A percentile compares a stretch with the other conserved stretches of the same genome.
Evolutionary conservation across 2,113 vertebrate genomes (phyloP).

Genomic region (Saccopteryx bilineata): DNA sequence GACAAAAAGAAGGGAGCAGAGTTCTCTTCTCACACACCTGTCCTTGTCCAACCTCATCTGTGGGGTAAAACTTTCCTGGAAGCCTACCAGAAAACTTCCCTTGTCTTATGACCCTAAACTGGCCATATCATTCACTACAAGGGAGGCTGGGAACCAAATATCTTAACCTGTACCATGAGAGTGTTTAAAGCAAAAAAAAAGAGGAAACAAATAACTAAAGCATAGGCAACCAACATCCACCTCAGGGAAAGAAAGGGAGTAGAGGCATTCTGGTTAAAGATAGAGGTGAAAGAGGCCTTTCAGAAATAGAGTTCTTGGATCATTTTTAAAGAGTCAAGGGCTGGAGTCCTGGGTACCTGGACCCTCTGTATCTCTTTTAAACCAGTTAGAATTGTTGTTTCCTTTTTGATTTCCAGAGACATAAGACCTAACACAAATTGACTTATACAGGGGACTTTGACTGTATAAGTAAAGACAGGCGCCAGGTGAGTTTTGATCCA

Average conservation of each 20-base stretch:
- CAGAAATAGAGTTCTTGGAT: not conserved
- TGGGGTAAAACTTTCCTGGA: not conserved
- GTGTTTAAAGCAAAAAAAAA: not conserved
- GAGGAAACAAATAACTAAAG: not conserved
- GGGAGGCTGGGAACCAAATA: not conserved
- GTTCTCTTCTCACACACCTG: not conserved
- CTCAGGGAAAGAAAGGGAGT: not conserved
- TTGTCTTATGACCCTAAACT: not conserved
- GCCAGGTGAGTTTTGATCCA: slow-evolving; percentile 3
- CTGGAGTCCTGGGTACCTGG: not conserved
- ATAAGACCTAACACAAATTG: not conserved
- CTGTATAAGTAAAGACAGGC: not conserved
- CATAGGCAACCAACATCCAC: not conserved
- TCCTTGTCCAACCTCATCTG: not conserved
- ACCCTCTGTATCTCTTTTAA: not conserved
- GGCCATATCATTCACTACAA: not conserved
- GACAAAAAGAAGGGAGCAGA: not conserved
- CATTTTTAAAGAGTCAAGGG: not conserved
- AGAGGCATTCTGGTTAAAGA: not conserved
- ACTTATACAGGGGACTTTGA: not conserved
- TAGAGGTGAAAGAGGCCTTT: not conserved
- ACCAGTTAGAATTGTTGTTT: not conserved
- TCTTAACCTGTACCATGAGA: not conserved
- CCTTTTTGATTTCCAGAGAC: not conserved
- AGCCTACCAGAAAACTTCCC: not conserved